These are phyloP conservation scores for Eulacestoma nigropectus DNA, from an alignment of 2,113 vertebrate genomes.

Conservation along the genomic window DNA sequence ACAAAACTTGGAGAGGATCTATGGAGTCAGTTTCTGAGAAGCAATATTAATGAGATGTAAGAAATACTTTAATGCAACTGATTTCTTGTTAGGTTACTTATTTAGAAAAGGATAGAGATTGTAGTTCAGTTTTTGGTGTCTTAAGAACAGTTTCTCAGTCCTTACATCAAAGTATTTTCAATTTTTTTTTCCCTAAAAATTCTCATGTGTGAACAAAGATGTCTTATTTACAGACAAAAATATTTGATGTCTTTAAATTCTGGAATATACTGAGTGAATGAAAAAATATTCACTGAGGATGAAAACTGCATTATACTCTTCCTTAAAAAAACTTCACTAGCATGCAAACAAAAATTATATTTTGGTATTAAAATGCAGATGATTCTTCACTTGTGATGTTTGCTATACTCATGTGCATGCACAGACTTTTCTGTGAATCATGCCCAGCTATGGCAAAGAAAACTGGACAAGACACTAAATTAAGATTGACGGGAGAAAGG, in stretches of 20 bases:
- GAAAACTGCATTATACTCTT: neutral
- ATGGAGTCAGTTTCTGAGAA: neutral
- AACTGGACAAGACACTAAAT: neutral
- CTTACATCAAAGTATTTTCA: neutral
- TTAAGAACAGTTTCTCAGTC: neutral
- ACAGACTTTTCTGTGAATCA: neutral
- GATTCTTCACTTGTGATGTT: neutral
- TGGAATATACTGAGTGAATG: neutral
- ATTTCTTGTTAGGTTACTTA: neutral
- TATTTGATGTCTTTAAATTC: neutral
- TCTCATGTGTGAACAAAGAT: neutral
- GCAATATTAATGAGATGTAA: neutral
- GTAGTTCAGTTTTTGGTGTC: neutral
- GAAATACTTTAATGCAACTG: neutral
- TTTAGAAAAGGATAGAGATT: neutral
- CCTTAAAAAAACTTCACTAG: neutral
- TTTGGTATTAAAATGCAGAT: neutral
- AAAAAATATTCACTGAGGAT: neutral
- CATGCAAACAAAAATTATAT: neutral
- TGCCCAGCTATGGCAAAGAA: neutral
- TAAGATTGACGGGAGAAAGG: neutral
- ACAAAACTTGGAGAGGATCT: neutral
- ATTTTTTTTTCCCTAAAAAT: neutral
- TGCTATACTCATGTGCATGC: neutral
- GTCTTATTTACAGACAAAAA: neutral